phyloP scores from a whole-genome alignment of 2,113 vertebrate genomes.

The Eubucco bourcierii region DNA sequence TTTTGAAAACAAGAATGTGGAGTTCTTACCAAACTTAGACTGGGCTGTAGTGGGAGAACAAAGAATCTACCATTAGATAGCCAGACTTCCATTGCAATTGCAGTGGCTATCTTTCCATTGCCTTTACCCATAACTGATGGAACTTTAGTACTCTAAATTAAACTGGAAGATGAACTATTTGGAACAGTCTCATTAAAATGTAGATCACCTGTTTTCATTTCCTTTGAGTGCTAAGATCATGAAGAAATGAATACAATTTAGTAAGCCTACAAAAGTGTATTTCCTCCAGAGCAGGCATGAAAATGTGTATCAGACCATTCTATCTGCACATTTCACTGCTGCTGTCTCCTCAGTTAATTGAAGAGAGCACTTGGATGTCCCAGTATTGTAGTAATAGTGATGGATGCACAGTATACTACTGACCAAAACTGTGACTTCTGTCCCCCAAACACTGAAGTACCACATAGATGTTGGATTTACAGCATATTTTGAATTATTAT shows the following conservation, averaged over 20 bases:
- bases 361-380: conserved; percentile 7
- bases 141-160: background rate
- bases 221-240: background rate
- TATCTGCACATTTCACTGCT: conserved; percentile 13
- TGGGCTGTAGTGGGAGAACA: background rate
- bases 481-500: conserved; percentile 26
- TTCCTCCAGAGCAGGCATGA: conserved; percentile 18
- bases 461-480: conserved; percentile 35
- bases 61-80: background rate
- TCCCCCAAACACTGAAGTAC: background rate
- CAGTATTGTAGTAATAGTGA: background rate
- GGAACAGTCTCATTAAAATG: conserved; percentile 5
- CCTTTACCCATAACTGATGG: background rate
- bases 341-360: conserved; percentile 37
- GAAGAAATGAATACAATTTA: background rate
- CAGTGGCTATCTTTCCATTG: background rate
- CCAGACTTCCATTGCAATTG: background rate
- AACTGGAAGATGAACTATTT: background rate
- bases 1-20: background rate
- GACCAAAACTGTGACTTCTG: conserved; percentile 43
- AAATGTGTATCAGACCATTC: conserved; percentile 24
- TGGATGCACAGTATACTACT: background rate
- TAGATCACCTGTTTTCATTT: background rate
- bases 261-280: background rate
- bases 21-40: background rate